Percentiles rank a stretch among this genome's conserved stretches.
These are phyloP conservation scores for Meghimatium bilineatum DNA, from an alignment of 2,888 invertebrate genomes.

Conservation along the genomic window DNA sequence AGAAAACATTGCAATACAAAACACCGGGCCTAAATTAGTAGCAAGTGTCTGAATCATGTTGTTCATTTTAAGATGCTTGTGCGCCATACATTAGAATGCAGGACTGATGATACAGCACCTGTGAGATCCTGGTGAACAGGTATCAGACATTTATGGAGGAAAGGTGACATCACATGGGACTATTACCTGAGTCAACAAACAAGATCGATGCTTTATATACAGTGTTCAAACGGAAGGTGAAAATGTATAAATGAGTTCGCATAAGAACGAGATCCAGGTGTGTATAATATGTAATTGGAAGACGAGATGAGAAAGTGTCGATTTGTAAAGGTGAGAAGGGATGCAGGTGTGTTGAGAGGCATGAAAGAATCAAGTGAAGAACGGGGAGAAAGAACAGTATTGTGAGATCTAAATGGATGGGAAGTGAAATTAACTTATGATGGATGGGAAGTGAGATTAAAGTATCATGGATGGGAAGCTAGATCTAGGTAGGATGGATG, in stretches of 20 bases:
- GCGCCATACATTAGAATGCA: too few species aligned
- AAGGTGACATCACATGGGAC: slow-evolving; percentile 7
- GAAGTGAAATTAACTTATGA: background rate
- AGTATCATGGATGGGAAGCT: too few species aligned
- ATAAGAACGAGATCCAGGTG: background rate
- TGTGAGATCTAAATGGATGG: background rate
- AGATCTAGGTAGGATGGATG: background rate
- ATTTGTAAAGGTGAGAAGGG: too few species aligned
- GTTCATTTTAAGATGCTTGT: too few species aligned
- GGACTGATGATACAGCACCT: background rate
- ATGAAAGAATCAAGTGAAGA: too few species aligned
- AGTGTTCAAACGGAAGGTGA: slow-evolving; percentile 12
- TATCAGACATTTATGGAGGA: background rate
- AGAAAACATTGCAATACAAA: too few species aligned
- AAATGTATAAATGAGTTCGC: background rate
- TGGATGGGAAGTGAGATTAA: too few species aligned
- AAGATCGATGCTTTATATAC: background rate
- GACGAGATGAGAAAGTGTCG: background rate
- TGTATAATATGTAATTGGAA: background rate
- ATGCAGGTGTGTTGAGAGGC: too few species aligned
- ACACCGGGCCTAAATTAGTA: too few species aligned
- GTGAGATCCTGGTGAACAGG: background rate
- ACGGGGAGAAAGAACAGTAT: too few species aligned
- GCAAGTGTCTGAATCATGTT: too few species aligned
- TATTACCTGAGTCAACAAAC: slow-evolving; percentile 21